A percentile compares a stretch with the other conserved stretches of the same genome.
phyloP scores from a whole-genome alignment of 2,888 invertebrate species.

The Octonoba sinensis region DNA sequence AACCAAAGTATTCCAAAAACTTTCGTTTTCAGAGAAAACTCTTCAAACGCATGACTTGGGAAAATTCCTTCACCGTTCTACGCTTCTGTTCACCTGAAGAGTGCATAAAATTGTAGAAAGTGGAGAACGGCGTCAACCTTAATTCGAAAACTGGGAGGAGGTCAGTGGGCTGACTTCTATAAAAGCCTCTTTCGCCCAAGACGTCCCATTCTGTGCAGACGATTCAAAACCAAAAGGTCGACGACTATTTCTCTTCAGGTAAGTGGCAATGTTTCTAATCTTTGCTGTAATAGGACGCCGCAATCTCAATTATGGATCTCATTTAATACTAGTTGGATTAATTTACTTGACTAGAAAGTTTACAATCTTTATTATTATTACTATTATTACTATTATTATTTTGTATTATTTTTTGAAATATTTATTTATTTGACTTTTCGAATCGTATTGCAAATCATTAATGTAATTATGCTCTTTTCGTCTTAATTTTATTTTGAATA shows the following conservation, averaged over 20 bases:
- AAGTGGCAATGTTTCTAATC: conserved; percentile 17
- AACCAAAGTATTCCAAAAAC: conserved; percentile 26
- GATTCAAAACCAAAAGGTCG: conserved; percentile 10
- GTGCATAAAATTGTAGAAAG: conserved; percentile 25
- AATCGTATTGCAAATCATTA: too few species aligned
- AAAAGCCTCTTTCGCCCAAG: conserved; percentile 31
- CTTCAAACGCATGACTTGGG: conserved; percentile 16
- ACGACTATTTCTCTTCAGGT: conserved; percentile 35
- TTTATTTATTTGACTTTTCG: too few species aligned
- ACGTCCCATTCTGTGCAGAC: conserved; percentile 23
- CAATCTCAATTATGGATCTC: neutral
- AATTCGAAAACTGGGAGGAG: conserved; percentile 35
- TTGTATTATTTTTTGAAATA: too few species aligned
- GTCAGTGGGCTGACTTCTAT: conserved; percentile 52
- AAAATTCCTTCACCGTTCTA: conserved; percentile 2
- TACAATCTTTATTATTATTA: too few species aligned
- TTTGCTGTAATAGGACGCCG: too few species aligned
- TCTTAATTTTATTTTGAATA: too few species aligned
- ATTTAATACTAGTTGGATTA: neutral
- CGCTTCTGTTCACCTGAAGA: too few species aligned
- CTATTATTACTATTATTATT: too few species aligned
- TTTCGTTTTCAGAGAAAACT: conserved; percentile 42
- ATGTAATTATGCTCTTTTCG: too few species aligned
- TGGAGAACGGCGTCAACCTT: conserved; percentile 29
- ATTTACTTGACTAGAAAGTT: neutral